Evolutionary conservation across 2,113 vertebrate species (phyloP).

Genomic region (Centropus bengalensis): DNA sequence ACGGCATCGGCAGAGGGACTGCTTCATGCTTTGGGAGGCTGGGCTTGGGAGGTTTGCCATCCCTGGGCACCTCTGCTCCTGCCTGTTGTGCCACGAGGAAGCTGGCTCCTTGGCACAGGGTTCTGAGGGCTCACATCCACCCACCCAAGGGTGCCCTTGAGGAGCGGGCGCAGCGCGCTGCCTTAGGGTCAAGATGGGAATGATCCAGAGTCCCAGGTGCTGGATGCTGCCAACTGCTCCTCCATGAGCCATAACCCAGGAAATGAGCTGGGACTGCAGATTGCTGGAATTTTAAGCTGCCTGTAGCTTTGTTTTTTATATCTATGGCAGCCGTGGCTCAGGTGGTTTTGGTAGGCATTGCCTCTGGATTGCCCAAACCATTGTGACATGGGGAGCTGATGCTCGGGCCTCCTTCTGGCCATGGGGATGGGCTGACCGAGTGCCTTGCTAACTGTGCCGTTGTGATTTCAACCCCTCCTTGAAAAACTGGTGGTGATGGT

Average conservation of each 20-base stretch:
- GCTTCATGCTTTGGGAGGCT: not conserved
- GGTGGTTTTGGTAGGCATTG: not conserved
- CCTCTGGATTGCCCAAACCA: not conserved
- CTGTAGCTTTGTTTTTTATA: not conserved
- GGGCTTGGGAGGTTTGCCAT: not conserved
- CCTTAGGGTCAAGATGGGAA: not conserved
- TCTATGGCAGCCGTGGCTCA: not conserved
- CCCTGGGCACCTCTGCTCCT: not conserved
- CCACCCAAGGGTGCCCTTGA: not conserved
- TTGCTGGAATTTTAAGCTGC: not conserved
- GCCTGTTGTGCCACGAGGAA: not conserved
- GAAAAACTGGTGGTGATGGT: not conserved
- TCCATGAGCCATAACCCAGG: not conserved
- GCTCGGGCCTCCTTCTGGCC: not conserved
- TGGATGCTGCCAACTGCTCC: not conserved
- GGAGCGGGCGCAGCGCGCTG: not conserved
- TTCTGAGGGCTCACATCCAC: not conserved
- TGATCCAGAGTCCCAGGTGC: rapidly evolving
- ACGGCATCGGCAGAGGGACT: not conserved
- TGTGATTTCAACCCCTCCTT: not conserved
- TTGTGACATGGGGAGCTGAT: not conserved
- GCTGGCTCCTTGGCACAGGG: not conserved
- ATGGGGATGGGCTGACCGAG: rapidly evolving
- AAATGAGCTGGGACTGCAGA: not conserved
- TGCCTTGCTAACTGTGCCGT: not conserved